Percentiles rank a stretch among this genome's conserved stretches.
Conservation (phyloP, 2,888 invertebrate species). For the Trichogramma evanescens region DNA sequence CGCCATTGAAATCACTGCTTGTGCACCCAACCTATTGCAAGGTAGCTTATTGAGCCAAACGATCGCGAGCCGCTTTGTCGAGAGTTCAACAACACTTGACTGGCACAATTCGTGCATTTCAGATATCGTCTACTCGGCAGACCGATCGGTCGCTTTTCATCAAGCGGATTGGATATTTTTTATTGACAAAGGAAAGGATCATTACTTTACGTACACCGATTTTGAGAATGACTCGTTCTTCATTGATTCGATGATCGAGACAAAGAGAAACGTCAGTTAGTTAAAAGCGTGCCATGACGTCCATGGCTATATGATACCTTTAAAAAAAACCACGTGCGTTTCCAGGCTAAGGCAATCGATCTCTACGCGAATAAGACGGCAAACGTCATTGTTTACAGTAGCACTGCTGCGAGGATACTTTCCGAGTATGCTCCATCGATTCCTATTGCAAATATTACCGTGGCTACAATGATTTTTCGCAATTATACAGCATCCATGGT, state of each 20-base stretch:
- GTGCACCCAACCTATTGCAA: constrained; percentile 17
- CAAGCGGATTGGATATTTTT: constrained; percentile 25
- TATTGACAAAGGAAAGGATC: constrained; percentile 26
- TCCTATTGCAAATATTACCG: constrained; percentile 24
- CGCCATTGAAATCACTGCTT: constrained; percentile 23
- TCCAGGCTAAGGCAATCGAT: constrained; percentile 25
- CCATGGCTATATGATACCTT: not conserved
- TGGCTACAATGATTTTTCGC: constrained; percentile 17
- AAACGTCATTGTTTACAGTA: constrained; percentile 23
- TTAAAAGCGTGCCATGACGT: not conserved
- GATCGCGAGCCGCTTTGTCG: too few species aligned
- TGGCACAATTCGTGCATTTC: too few species aligned
- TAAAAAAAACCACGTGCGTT: not conserved
- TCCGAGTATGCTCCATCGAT: constrained; percentile 23
- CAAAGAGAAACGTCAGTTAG: constrained; percentile 6
- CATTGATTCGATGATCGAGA: constrained; percentile 9
- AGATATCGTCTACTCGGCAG: constrained; percentile 20
- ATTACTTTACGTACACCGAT: constrained; percentile 21
- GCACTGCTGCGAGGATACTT: constrained; percentile 22
- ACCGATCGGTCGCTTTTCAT: constrained; percentile 23
- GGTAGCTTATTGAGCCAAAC: constrained; percentile 14
- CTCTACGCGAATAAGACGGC: constrained; percentile 24
- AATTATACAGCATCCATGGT: constrained; percentile 21
- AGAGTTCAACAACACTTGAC: too few species aligned
- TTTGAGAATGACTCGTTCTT: constrained; percentile 23